A percentile compares a stretch with the other conserved stretches of the same genome.
phyloP scores from a whole-genome alignment of 2,113 vertebrate species.

The Colistium nudipinnis region DNA sequence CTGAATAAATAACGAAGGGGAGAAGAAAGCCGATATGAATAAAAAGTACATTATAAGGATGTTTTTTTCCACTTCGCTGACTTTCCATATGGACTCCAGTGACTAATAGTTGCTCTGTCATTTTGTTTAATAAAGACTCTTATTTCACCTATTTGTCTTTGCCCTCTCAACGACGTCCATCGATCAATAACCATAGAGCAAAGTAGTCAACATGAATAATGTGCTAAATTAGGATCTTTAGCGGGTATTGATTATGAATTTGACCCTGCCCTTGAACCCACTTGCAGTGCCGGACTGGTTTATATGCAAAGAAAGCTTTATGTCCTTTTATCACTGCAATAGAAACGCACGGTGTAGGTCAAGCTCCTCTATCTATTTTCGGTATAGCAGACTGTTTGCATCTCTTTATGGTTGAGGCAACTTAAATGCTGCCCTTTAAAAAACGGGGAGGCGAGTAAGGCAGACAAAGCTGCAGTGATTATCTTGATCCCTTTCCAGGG shows the following conservation, averaged over 20 bases:
- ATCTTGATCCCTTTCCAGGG: constrained; percentile 41
- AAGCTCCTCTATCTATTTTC: constrained; percentile 40
- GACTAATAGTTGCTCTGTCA: constrained; percentile 5
- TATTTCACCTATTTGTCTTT: constrained; percentile 58
- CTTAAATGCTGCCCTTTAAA: constrained; percentile 52
- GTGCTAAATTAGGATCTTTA: constrained; percentile 72
- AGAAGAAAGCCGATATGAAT: neutral
- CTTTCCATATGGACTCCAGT: constrained; percentile 2
- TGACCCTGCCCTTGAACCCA: constrained; percentile 69
- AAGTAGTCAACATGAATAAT: constrained; percentile 78
- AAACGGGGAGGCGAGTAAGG: constrained; percentile 28
- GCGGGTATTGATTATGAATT: constrained; percentile 76
- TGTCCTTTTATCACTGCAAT: constrained; percentile 39
- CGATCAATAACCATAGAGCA: constrained; percentile 69
- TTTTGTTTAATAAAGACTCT: constrained; percentile 41
- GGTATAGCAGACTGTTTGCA: constrained; percentile 16
- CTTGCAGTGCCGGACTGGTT: constrained; percentile 54
- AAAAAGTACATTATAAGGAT: neutral
- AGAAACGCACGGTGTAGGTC: constrained; percentile 40
- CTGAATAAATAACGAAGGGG: constrained; percentile 27
- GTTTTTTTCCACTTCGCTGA: neutral
- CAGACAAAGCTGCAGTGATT: constrained; percentile 60
- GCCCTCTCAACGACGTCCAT: constrained; percentile 62
- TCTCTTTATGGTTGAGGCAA: constrained; percentile 40
- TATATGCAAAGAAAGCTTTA: constrained; percentile 44